A percentile compares a stretch with the other conserved stretches of the same genome.
These are phyloP conservation scores for Notechis scutatus DNA, from an alignment of 2,113 vertebrate species.

Conservation along the genomic window DNA sequence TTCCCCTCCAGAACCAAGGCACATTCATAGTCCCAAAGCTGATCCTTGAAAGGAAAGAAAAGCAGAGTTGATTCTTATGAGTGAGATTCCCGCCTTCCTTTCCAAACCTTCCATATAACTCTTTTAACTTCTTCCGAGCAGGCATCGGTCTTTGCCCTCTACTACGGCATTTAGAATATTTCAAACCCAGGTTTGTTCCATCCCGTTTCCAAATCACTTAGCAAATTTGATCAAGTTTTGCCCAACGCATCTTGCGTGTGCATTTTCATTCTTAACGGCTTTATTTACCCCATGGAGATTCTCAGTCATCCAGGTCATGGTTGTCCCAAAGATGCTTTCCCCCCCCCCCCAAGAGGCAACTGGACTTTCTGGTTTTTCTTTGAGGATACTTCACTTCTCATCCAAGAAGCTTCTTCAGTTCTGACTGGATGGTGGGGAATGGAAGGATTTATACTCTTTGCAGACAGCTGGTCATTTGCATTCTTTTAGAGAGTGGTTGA, in stretches of 20 bases:
- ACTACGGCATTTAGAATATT: neutral
- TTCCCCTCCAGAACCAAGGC: constrained; percentile 87
- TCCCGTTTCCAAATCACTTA: neutral
- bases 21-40: constrained; percentile 84
- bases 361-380: too few relatives aligned
- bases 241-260: neutral
- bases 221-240: neutral
- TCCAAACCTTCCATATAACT: neutral
- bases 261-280: neutral
- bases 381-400: too few relatives aligned
- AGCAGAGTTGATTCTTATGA: neutral
- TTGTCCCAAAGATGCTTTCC: too few relatives aligned
- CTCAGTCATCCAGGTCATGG: too few relatives aligned
- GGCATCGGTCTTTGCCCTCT: neutral
- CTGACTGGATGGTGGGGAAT: too few relatives aligned
- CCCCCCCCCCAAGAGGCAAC: too few relatives aligned
- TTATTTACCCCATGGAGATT: neutral
- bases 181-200: neutral
- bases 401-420: too few relatives aligned
- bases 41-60: constrained; percentile 72
- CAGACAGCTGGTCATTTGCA: too few relatives aligned
- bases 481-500: too few relatives aligned
- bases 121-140: neutral
- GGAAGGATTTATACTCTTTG: too few relatives aligned
- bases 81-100: neutral